phyloP scores from a whole-genome alignment of 2,113 vertebrate species.

The Stegostoma tigrinum region DNA sequence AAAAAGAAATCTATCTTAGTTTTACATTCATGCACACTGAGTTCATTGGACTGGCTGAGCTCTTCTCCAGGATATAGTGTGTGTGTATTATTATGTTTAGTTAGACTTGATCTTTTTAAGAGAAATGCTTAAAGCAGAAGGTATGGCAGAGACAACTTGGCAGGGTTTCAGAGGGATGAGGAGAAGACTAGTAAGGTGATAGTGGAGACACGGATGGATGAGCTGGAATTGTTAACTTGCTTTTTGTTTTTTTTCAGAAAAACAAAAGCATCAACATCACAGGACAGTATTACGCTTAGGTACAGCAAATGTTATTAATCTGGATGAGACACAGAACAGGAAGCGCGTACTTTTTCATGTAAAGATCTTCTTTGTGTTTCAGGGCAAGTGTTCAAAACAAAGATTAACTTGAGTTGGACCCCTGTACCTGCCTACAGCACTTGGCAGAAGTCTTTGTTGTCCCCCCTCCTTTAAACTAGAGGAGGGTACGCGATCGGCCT shows the following conservation, averaged over 20 bases:
- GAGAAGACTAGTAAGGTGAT: not conserved
- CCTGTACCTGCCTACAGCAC: not conserved
- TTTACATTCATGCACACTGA: not conserved
- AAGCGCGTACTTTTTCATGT: not conserved
- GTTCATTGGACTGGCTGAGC: not conserved
- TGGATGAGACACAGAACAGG: not conserved
- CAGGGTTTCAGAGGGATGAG: not conserved
- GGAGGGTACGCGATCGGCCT: not conserved
- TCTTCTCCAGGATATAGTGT: not conserved
- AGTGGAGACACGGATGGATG: not conserved
- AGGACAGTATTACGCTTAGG: constrained; percentile 23
- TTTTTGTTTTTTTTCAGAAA: constrained; percentile 35
- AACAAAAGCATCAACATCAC: constrained; percentile 30
- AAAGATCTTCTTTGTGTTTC: not conserved
- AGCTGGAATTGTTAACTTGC: constrained; percentile 12
- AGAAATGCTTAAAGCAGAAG: not conserved
- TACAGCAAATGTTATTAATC: constrained; percentile 14
- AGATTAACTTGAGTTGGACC: not conserved
- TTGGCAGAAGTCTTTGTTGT: not conserved
- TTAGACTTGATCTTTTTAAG: not conserved
- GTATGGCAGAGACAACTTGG: not conserved
- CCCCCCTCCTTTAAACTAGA: not conserved
- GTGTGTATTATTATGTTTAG: not conserved
- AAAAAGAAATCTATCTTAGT: not conserved
- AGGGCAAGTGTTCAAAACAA: not conserved